Base-by-base conservation (phyloP, 2,797 vertebrate species). In the Siniperca scherzeri region DNA sequence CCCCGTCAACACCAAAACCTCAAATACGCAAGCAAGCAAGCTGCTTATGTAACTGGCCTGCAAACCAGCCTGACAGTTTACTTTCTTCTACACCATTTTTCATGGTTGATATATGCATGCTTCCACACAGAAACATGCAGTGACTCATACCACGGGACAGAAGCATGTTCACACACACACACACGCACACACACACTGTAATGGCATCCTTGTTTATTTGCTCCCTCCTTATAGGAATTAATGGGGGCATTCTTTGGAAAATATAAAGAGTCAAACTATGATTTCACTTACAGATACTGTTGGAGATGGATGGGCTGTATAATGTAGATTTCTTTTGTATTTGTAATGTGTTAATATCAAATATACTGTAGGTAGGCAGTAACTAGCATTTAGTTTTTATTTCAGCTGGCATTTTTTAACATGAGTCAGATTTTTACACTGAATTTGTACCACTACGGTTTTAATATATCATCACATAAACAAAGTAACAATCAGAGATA, bases 1-100 rank as follows among this genome's bases (percentile, higher is more conserved):
- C 50, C 40, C 44, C 68, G 57, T 78, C 78, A 65, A 78, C 78
- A 80, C 85, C 77, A 78, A 84, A 90, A 88, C 92, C 88, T 87
- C 84, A 91, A 87, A 86, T 83, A 89, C 48, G 78, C 88, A 89
- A 84, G 82, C 70, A 69, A 81, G 83, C 72, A 61, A 77, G 81
- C 87, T 77, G 81, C 84, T 93, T 92, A 91, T 88, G 60, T 93
- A 92, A 91, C 71, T 5, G 71, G 61, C 80, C 82, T 85, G 74
- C 82, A 82, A 75, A 84, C 50, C 75, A 48, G 73, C 70, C 67
- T n/a, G 76, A 89, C 81, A 72, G 82, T 82, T 89, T 87, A 85
- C 83, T 80, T 86, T 89, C 81, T 82, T 53, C 3, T 0, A 33
- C 38, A 81, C 78, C 78, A 50, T 90, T 81, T 88, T 82, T 92